phyloP scores from a whole-genome alignment of 2,113 vertebrate genomes.

The Opisthocomus hoazin region DNA sequence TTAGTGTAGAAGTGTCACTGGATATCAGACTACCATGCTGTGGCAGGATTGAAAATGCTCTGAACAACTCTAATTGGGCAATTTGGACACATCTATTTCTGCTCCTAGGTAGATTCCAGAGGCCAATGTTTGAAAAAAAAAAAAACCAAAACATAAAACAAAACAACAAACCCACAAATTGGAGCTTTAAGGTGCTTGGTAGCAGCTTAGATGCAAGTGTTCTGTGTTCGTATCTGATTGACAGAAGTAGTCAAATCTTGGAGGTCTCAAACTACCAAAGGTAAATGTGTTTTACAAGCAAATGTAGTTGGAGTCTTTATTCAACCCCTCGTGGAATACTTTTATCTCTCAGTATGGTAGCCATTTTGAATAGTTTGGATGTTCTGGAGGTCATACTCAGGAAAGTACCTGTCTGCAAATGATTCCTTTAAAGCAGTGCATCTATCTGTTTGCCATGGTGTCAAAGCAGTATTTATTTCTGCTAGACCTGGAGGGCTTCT shows the following conservation, averaged over 20 bases:
- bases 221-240: not conserved
- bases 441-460: accelerated
- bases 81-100: not conserved
- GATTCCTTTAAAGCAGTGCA: not conserved
- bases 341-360: accelerated
- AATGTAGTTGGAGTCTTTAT: not conserved
- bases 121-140: not conserved
- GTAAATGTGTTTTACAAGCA: not conserved
- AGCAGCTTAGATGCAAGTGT: not conserved
- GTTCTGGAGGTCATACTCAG: not conserved
- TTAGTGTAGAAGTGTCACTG: not conserved
- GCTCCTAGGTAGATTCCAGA: not conserved
- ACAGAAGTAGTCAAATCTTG: not conserved
- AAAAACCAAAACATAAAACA: no score
- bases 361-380: accelerated
- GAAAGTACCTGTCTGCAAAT: not conserved
- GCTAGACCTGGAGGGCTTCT: not conserved
- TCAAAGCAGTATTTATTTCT: not conserved
- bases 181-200: not conserved
- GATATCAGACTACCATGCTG: not conserved
- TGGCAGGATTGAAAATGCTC: not conserved
- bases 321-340: not conserved
- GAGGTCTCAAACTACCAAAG: not conserved
- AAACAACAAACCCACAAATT: no score
- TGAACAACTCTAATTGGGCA: not conserved